Evolutionary conservation across 1,140 invertebrate genomes (phyloP).

Genomic region (Drosophila pandora): DNA sequence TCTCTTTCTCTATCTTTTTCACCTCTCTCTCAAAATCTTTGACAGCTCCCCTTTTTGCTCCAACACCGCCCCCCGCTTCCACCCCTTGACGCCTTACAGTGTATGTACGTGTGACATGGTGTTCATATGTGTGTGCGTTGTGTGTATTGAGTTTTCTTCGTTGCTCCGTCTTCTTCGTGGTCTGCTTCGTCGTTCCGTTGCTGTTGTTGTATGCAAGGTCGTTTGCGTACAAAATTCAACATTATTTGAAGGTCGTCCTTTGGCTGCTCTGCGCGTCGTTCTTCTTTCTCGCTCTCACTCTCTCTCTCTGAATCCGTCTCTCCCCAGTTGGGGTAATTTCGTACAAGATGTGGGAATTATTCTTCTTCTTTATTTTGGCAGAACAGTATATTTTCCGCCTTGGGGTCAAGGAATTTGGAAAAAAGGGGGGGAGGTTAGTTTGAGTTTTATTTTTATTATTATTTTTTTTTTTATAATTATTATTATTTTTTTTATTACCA

Average conservation of each 20-base stretch:
- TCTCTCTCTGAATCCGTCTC: slow-evolving; percentile 20
- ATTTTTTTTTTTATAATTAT: too few relatives aligned
- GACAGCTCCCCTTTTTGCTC: not conserved
- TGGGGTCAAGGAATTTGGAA: too few relatives aligned
- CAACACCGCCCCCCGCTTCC: not conserved
- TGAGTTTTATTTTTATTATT: too few relatives aligned
- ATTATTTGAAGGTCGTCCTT: slow-evolving; percentile 84
- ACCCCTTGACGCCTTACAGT: not conserved
- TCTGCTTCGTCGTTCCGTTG: slow-evolving; percentile 53
- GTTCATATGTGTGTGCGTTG: slow-evolving; percentile 7
- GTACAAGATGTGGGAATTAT: not conserved
- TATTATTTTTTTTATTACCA: not conserved
- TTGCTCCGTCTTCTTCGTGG: slow-evolving; percentile 62
- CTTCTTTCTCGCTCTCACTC: slow-evolving; percentile 23
- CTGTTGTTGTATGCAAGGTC: slow-evolving; percentile 83
- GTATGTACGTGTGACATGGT: not conserved
- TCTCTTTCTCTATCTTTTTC: not conserved
- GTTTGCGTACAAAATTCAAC: slow-evolving; percentile 84
- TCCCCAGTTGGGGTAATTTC: slow-evolving; percentile 49
- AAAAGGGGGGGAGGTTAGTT: too few relatives aligned
- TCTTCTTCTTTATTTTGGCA: not conserved
- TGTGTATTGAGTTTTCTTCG: slow-evolving; percentile 57
- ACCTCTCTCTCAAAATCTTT: not conserved
- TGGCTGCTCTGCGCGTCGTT: slow-evolving; percentile 60
- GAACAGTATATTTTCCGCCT: not conserved